Conservation (phyloP, 2,113 vertebrate species). For the Tetrao urogallus region DNA sequence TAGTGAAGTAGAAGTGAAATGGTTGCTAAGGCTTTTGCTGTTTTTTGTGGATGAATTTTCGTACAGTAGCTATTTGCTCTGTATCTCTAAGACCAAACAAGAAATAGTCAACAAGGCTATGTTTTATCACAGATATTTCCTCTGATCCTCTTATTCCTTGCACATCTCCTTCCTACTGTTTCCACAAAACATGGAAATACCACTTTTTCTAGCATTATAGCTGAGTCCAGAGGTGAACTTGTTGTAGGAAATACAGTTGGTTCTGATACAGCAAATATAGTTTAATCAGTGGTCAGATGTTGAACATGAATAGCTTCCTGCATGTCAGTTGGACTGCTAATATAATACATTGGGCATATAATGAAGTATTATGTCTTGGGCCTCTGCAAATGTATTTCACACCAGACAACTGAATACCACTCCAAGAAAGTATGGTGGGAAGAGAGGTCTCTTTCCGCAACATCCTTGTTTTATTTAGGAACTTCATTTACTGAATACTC, state of each 20-base stretch:
- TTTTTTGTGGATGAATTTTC: background rate
- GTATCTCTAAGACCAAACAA: background rate
- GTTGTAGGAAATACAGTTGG: background rate
- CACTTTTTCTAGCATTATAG: background rate
- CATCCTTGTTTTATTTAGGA: background rate
- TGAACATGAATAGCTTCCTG: background rate
- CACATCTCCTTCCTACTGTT: background rate
- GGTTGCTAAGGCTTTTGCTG: background rate
- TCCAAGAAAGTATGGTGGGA: background rate
- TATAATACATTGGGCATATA: fast-evolving
- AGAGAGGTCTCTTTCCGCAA: background rate
- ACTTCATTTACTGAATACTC: background rate
- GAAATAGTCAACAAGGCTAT: background rate
- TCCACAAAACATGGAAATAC: background rate
- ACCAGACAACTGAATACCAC: background rate
- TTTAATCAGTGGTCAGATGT: background rate
- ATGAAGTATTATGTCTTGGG: background rate
- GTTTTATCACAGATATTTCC: background rate
- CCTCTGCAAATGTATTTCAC: background rate
- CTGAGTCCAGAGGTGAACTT: fast-evolving
- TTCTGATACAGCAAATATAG: background rate
- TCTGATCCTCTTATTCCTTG: background rate
- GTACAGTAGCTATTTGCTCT: background rate
- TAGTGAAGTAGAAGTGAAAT: background rate
- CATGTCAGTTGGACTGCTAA: background rate